phyloP scores from a whole-genome alignment of 2,888 invertebrate species.

The Drosophila pegasa region DNA sequence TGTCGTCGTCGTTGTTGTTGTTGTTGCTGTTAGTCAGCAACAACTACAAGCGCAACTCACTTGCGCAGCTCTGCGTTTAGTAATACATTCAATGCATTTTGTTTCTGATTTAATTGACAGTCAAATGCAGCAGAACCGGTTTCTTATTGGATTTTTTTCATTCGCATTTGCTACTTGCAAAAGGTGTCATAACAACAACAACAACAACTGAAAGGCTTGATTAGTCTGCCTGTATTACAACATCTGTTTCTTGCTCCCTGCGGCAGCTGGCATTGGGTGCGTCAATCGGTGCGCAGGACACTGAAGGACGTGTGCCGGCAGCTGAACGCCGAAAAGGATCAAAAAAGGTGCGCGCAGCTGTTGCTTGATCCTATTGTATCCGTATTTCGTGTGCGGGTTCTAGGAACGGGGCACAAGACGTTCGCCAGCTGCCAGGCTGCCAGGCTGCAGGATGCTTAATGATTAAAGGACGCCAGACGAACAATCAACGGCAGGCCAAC shows the following conservation, averaged over 20 bases:
- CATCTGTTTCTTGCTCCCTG: constrained; percentile 52
- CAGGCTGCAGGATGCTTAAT: constrained; percentile 42
- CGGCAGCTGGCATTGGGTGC: constrained; percentile 51
- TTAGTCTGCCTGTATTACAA: constrained; percentile 61
- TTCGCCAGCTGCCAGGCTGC: constrained; percentile 49
- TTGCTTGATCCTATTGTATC: constrained; percentile 22
- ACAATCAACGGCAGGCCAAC: constrained; percentile 35
- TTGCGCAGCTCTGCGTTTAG: constrained; percentile 42
- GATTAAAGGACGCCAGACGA: constrained; percentile 6
- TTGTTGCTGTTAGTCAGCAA: constrained; percentile 39
- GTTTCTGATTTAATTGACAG: constrained; percentile 64
- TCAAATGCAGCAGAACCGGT: constrained; percentile 67
- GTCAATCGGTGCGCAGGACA: constrained; percentile 39
- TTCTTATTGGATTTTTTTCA: constrained; percentile 37
- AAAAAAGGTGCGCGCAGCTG: constrained; percentile 45
- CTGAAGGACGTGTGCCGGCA: constrained; percentile 70
- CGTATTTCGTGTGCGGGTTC: constrained; percentile 46
- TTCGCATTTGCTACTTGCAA: constrained; percentile 65
- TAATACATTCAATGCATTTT: constrained; percentile 40
- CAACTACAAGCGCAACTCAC: constrained; percentile 28
- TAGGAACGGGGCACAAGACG: constrained; percentile 54
- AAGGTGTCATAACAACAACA: constrained; percentile 67
- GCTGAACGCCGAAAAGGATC: constrained; percentile 65
- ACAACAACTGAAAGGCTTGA: constrained; percentile 32
- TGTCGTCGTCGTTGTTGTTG: constrained; percentile 24